Base-by-base conservation (phyloP, 92 coral and sea anemone genomes). In the Parazoanthus darwini region DNA sequence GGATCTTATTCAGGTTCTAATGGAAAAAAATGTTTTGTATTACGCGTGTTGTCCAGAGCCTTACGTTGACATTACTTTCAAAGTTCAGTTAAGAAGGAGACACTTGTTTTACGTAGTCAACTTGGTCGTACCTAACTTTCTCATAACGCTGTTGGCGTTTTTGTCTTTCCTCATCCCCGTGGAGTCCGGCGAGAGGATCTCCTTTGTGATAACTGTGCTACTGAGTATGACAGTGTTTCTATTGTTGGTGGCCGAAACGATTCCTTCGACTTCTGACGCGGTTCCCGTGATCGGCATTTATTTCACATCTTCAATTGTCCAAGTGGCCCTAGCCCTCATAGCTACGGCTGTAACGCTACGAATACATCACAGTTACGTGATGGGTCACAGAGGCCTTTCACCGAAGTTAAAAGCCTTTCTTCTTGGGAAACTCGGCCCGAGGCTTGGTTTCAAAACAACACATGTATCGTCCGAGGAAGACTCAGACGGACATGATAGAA, bases 211-310 rank as follows among this genome's bases (percentile, higher is more conserved):
- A 77, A 94, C 98, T 0, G 98, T 94, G 13, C 85, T 94, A 23
- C 56, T 94, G 88, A 94, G 98, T 46, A 94, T 94, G 98, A 93
- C 95, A 5, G 98, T 94, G 48, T 94, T 94, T 51, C 90, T 94
- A 51, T 90, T 94, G 84, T 70, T 94, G 63, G 96, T 94, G 8
- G 98, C 98, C 2, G 98, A 94, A 86, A 91, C 94, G 56, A 93
- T 94, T 50, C 98, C 98, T 0, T 92, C 98, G 29, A 94, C 98
- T 29, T 94, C 98, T 6, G 98, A 94, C 20, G 96, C 98, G 7
- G 96, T 96, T 11, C 98, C 98, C 29, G 96, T 96, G 0, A 94
- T 96, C 33, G 98, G 98, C 25, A 92, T 95, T 82, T 93, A 89
- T 86, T 95, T 92, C 85, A 91, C 98, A 13, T 90, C 93, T 7